phyloP scores from a whole-genome alignment of 2,888 invertebrate species.

The Onthophagus sagittarius region DNA sequence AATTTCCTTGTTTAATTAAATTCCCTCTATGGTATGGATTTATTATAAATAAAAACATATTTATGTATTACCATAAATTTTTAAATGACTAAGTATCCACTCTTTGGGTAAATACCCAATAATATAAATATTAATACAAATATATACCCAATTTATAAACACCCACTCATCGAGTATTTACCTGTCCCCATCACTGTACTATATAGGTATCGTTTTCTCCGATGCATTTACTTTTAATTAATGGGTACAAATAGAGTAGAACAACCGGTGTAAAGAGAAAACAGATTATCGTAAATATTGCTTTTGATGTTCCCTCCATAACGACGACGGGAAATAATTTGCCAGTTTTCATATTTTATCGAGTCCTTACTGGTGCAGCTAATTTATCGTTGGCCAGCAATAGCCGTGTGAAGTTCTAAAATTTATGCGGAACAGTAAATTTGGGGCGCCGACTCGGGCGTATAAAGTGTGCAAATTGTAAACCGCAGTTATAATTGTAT shows the following conservation, averaged over 20 bases:
- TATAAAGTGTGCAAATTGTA: background rate
- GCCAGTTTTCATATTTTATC: constrained; percentile 10
- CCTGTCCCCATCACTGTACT: too few relatives aligned
- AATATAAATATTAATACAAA: too few relatives aligned
- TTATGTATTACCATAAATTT: too few relatives aligned
- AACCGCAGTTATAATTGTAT: background rate
- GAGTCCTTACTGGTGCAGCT: constrained; percentile 1
- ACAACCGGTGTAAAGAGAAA: background rate
- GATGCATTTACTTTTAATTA: too few relatives aligned
- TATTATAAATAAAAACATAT: too few relatives aligned
- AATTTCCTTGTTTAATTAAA: too few relatives aligned
- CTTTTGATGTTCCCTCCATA: constrained; percentile 7
- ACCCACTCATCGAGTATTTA: too few relatives aligned
- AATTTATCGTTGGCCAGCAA: constrained; percentile 3
- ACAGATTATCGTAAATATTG: constrained; percentile 10
- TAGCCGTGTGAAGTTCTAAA: constrained; percentile 3
- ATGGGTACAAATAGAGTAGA: background rate
- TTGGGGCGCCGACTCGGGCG: background rate
- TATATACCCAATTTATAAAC: too few relatives aligned
- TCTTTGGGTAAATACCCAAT: too few relatives aligned
- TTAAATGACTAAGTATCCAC: too few relatives aligned
- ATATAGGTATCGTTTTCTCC: too few relatives aligned
- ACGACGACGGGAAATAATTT: background rate
- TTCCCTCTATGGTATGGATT: too few relatives aligned
- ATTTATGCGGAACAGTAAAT: constrained; percentile 5